A percentile compares a stretch with the other conserved stretches of the same genome.
Evolutionary conservation across 2,888 invertebrate genomes (phyloP).

Genomic region (Sisyra terminalis): DNA sequence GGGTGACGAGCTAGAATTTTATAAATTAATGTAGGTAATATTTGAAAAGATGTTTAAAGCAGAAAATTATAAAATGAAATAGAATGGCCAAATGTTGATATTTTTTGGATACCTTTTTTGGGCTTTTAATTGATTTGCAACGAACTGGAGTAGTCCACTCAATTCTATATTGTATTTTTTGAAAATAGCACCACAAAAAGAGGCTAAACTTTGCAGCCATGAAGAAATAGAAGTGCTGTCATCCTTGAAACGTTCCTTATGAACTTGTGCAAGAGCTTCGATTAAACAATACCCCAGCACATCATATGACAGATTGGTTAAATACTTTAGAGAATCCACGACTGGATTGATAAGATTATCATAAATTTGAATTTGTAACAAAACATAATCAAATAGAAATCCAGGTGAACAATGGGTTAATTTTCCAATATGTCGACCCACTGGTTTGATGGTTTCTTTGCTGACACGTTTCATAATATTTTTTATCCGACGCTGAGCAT

Average conservation of each 20-base stretch:
- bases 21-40: conserved; percentile 2
- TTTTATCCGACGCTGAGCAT: conserved; percentile 80
- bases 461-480: conserved; percentile 95
- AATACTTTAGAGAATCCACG: conserved; percentile 92
- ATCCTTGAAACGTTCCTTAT: conserved; percentile 61
- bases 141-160: conserved; percentile 88
- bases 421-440: conserved; percentile 92
- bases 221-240: conserved; percentile 84
- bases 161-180: conserved; percentile 96
- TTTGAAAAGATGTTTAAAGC: too few species aligned
- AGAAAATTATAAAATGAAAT: too few species aligned
- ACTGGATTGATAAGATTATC: conserved; percentile 51
- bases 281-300: conserved; percentile 90
- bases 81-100: background rate
- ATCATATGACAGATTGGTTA: conserved; percentile 90
- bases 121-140: conserved; percentile 91
- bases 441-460: conserved; percentile 95
- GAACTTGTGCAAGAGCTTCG: conserved; percentile 72
- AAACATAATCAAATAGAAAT: conserved; percentile 83
- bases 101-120: conserved; percentile 61
- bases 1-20: too few species aligned
- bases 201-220: conserved; percentile 88
- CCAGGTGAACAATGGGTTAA: conserved; percentile 91
- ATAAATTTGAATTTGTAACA: conserved; percentile 25
- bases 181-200: conserved; percentile 90